Evolutionary conservation across 1,140 invertebrate genomes (phyloP).

Genomic region (Homalodisca vitripennis): DNA sequence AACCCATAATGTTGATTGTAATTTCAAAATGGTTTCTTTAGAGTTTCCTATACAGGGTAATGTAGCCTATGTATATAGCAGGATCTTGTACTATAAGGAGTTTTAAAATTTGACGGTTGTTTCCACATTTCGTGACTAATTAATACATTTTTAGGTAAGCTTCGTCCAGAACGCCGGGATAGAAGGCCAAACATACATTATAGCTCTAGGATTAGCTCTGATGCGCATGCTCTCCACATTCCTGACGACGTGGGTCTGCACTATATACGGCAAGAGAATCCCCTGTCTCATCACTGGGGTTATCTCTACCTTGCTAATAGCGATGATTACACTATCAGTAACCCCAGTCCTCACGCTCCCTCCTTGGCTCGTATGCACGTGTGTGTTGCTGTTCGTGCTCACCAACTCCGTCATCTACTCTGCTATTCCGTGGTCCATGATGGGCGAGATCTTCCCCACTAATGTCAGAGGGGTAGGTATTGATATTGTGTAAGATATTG

Average conservation of each 20-base stretch:
- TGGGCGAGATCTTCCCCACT: conserved; percentile 70
- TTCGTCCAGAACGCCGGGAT: conserved; percentile 58
- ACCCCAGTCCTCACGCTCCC: conserved; percentile 43
- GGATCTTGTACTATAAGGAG: too few species aligned
- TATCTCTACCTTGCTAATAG: conserved; percentile 58
- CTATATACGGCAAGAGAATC: conserved; percentile 54
- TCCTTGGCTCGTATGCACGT: conserved; percentile 50
- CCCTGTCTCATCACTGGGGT: conserved; percentile 57
- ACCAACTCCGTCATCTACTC: conserved; percentile 61
- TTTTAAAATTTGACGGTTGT: too few species aligned
- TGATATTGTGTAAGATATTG: too few species aligned
- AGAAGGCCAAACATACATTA: conserved; percentile 55
- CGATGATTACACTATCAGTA: conserved; percentile 54
- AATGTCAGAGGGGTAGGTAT: conserved; percentile 58
- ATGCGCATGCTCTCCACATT: conserved; percentile 55
- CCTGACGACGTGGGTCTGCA: conserved; percentile 52
- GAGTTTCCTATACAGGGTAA: too few species aligned
- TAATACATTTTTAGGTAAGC: conserved; percentile 49
- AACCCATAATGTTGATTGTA: too few species aligned
- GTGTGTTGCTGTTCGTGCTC: conserved; percentile 59
- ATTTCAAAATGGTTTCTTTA: too few species aligned
- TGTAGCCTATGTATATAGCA: too few species aligned
- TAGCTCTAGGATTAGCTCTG: conserved; percentile 54
- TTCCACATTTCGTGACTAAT: too few species aligned
- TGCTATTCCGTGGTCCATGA: conserved; percentile 69